Evolutionary conservation across 2,113 vertebrate genomes (phyloP).

Genomic region (Dendropsophus ebraccatus): DNA sequence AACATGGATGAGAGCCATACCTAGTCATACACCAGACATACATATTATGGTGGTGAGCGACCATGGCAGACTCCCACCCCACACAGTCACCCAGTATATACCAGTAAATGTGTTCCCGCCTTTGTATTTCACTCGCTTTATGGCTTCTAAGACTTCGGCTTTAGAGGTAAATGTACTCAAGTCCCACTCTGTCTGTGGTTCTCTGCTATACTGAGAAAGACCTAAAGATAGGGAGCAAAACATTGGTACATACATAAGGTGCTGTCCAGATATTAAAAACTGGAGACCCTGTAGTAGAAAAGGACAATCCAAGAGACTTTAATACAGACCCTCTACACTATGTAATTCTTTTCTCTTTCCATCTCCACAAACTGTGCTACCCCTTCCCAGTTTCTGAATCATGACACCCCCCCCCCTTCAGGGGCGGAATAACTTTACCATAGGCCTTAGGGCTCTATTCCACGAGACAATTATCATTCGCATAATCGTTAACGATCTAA

Average conservation of each 20-base stretch:
- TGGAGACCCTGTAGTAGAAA: background rate
- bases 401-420: too few relatives aligned
- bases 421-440: too few relatives aligned
- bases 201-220: constrained; percentile 92
- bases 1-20: constrained; percentile 87
- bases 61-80: too few relatives aligned
- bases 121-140: constrained; percentile 83
- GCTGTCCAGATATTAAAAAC: background rate
- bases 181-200: constrained; percentile 91
- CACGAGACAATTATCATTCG: too few relatives aligned
- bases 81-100: constrained; percentile 49
- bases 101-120: constrained; percentile 96
- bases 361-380: too few relatives aligned
- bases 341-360: too few relatives aligned
- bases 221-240: constrained; percentile 69
- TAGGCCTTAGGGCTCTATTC: too few relatives aligned
- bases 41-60: background rate
- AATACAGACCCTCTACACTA: too few relatives aligned
- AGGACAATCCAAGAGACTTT: background rate
- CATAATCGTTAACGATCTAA: too few relatives aligned
- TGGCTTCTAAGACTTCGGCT: constrained; percentile 81
- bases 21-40: constrained; percentile 65
- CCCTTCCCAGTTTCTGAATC: too few relatives aligned
- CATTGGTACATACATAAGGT: background rate
- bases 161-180: constrained; percentile 79